Base-by-base conservation (phyloP, 2,113 vertebrate genomes). In the Dasypus novemcinctus region DNA sequence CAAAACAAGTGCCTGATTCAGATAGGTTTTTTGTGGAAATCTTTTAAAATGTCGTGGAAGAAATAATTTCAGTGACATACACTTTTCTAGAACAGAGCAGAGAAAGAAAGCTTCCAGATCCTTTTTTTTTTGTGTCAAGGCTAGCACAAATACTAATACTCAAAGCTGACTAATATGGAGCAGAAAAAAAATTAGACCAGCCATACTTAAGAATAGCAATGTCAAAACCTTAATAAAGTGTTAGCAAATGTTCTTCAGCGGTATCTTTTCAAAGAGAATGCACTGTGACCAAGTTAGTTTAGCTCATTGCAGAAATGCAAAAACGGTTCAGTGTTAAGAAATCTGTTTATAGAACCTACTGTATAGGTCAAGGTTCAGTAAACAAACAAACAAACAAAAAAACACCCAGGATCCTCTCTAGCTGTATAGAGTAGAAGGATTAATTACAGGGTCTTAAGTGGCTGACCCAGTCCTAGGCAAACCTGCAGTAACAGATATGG, bases 211-310 rank as follows among this genome's bases (percentile, higher is more conserved):
- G 66, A 66, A 83, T 33, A 83, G 12, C n/a, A 38, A 57, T 63
- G 41, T 61, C 27, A 41, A 90, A 66, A 84, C 23, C 46, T 76
- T 63, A 1, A 5, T 31, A 25, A 76, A 43, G 52, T 20, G 36
- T 43, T 14, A 61, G 59, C 86, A 95, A 74, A 82, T 29, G 27
- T 23, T 88, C 64, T 18, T 63, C 23, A 13, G 15, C 31, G 15
- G 86, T 72, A 43, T n/a, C 43, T 36, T 61, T 66, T 68, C 69
- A 75, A 74, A 68, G 33, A 76, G 36, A 88, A 78, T 14, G 49
- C 82, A 74, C 79, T 91, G 27, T 93, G 38, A 81, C 92, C 68
- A 82, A 91, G 38, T 87, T 95, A 91, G 38, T 83, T 95, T 87
- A 91, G 43, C 27, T 79, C 38, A 14, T 36, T 82, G 90, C 94